phyloP scores from a whole-genome alignment of 2,113 vertebrate genomes.

The Perognathus longimembris region DNA sequence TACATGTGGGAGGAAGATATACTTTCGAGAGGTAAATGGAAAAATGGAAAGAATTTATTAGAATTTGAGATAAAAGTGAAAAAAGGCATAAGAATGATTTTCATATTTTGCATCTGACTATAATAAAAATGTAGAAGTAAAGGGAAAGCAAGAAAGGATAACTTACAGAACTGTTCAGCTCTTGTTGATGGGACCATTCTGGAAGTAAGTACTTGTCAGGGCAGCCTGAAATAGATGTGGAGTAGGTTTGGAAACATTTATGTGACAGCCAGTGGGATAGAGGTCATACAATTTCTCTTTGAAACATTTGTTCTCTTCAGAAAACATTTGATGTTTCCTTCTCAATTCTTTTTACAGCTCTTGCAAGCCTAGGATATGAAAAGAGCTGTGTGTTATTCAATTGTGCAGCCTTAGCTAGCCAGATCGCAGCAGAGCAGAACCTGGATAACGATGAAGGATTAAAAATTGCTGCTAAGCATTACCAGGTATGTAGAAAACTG shows the following conservation, averaged over 20 bases:
- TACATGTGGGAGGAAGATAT: background rate
- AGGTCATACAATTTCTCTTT: constrained; percentile 40
- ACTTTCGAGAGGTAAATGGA: constrained; percentile 48
- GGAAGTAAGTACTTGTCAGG: background rate
- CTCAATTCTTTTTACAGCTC: constrained; percentile 87
- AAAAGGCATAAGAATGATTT: constrained; percentile 28
- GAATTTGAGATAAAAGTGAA: constrained; percentile 45
- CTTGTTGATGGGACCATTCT: constrained; percentile 28
- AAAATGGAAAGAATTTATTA: constrained; percentile 47
- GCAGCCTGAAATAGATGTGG: background rate
- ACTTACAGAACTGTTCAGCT: constrained; percentile 32
- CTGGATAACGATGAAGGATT: constrained; percentile 97
- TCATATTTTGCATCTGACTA: constrained; percentile 32
- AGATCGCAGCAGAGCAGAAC: constrained; percentile 98
- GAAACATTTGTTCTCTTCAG: constrained; percentile 56
- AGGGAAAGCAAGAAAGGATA: constrained; percentile 12
- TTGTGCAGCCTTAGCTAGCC: constrained; percentile 95
- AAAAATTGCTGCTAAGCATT: constrained; percentile 96
- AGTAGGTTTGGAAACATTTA: constrained; percentile 23
- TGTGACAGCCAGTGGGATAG: constrained; percentile 15
- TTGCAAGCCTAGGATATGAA: constrained; percentile 98
- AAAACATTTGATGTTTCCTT: constrained; percentile 61
- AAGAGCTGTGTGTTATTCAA: constrained; percentile 99
- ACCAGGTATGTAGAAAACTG: constrained; percentile 90
- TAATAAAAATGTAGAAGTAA: background rate